Evolutionary conservation across 2,888 invertebrate genomes (phyloP), one percentile per base, ranked within the genome.

Genomic region (Plebejus anna): DNA sequence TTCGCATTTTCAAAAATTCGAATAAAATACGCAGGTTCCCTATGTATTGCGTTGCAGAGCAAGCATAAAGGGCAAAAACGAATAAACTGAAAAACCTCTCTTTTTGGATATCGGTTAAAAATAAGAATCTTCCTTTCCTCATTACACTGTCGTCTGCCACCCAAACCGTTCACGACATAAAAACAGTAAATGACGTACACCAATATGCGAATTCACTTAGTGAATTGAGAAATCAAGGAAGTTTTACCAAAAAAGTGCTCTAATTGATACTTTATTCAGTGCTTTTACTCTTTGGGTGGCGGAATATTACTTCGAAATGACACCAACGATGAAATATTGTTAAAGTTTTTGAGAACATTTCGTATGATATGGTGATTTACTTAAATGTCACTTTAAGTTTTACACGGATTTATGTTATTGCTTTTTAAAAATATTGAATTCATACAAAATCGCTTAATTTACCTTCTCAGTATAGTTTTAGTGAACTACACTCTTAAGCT

Each of bases 181-280:
- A 93, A 93, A 92, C 90, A 80, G 86, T 85, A 92, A 92, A 92
- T 92, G 91, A 93, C 90, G 89, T 90, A 88, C 89, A 83, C 86
- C 88, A 86, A 89, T 89, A 88, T 84, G 84, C 84, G 88, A 85
- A 89, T 88, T 91, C 90, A 91, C 90, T 93, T 83, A 83, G 82
- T 81, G 90, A 92, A 92, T 92, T 92, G 91, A 92, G 91, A 93
- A 90, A 88, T 92, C 89, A 91, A 91, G 85, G 84, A 82, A 85
- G 85, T 87, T 89, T 90, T 89, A 83, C 79, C 81, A 84, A 87
- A 89, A 90, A 89, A 87, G 82, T 88, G 87, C 86, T 90, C 90
- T 91, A 92, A 93, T 93, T 93, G 91, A 92, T 91, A 92, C 91
- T 91, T 91, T 89, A 91, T 90, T 89, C 91, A 89, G 86, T 86